Evolutionary conservation across 2,797 vertebrate genomes (phyloP).

Genomic region (Peromyscus nudipes): DNA sequence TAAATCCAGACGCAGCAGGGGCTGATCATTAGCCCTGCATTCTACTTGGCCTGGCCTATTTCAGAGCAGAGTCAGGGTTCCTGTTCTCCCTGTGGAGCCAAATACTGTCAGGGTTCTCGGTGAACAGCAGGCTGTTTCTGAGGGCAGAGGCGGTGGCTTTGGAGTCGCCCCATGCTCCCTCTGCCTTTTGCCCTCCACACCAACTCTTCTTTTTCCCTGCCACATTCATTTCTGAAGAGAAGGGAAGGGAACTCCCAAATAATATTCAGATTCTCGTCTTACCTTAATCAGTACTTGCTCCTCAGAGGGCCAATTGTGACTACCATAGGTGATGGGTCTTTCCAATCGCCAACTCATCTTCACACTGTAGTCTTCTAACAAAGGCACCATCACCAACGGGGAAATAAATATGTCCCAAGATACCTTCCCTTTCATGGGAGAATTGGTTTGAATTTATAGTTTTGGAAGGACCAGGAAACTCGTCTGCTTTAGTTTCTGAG

Average conservation of each 20-base stretch:
- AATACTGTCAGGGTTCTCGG: background rate
- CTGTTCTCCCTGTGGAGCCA: background rate
- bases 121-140: background rate
- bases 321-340: accelerated
- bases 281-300: background rate
- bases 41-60: accelerated
- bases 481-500: background rate
- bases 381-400: accelerated
- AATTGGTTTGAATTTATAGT: background rate
- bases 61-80: accelerated
- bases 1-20: background rate
- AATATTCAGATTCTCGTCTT: background rate
- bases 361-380: background rate
- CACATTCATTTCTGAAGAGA: background rate
- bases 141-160: background rate
- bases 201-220: background rate
- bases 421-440: background rate
- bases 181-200: too few relatives aligned
- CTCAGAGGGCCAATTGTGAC: background rate
- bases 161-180: background rate
- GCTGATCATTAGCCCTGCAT: background rate
- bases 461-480: background rate
- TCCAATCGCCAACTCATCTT: background rate
- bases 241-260: background rate
- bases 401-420: background rate